Evolutionary conservation across 2,113 vertebrate genomes (phyloP).

Genomic region (Chionis minor): DNA sequence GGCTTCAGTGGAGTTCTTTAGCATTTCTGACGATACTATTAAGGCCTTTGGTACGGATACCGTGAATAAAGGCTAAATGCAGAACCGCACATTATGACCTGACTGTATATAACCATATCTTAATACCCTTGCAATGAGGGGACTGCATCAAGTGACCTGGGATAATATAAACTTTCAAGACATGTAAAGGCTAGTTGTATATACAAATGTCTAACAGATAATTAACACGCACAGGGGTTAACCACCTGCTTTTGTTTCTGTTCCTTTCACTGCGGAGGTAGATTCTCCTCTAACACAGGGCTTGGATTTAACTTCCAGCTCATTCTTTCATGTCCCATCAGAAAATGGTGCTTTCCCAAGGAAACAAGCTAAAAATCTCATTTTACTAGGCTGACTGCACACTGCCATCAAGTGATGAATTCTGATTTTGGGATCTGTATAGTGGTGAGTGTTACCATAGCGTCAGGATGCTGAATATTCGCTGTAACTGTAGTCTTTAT

Average conservation of each 20-base stretch:
- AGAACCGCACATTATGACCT: neutral
- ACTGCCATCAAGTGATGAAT: constrained; percentile 58
- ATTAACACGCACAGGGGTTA: neutral
- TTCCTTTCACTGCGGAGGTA: neutral
- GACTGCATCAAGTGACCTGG: neutral
- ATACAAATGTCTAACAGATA: neutral
- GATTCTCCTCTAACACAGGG: neutral
- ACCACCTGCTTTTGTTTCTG: neutral
- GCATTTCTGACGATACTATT: neutral
- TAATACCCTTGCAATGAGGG: neutral
- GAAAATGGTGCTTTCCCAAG: constrained; percentile 59
- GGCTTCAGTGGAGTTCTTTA: neutral
- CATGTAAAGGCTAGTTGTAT: neutral
- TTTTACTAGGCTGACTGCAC: constrained; percentile 15
- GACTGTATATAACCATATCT: neutral
- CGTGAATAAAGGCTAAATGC: neutral
- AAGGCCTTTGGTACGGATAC: neutral
- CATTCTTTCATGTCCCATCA: constrained; percentile 4
- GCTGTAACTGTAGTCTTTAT: constrained; percentile 52
- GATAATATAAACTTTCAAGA: neutral
- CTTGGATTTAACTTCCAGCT: constrained; percentile 3
- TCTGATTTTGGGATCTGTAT: constrained; percentile 31
- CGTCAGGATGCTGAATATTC: constrained; percentile 59
- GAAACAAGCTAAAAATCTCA: neutral
- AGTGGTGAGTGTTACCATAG: constrained; percentile 55